A percentile compares a stretch with the other conserved stretches of the same genome.
Conservation (phyloP, 1,140 invertebrate genomes). For the Ceratina japonica region DNA sequence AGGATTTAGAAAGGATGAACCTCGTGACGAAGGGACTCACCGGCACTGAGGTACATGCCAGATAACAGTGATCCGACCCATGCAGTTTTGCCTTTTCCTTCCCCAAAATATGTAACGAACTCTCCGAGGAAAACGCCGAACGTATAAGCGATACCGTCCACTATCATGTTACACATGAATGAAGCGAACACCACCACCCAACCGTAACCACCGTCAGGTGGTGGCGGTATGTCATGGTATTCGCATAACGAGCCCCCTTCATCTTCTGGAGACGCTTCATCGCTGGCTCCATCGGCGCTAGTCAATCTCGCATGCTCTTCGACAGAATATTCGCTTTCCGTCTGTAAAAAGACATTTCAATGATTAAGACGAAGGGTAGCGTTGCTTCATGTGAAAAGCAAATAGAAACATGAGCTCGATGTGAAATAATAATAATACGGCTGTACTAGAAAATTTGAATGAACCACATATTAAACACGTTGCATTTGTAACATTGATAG, state of each 20-base stretch:
- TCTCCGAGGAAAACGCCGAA: conserved; percentile 93
- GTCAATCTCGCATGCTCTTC: conserved; percentile 88
- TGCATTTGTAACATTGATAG: conserved; percentile 25
- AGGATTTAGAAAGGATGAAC: not conserved
- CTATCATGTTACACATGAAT: conserved; percentile 98
- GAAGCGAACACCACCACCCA: conserved; percentile 97
- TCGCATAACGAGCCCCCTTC: conserved; percentile 86
- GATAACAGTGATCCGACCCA: conserved; percentile 97
- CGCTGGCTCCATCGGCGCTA: conserved; percentile 72
- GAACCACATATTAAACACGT: conserved; percentile 2
- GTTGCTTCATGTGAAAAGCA: conserved; percentile 79
- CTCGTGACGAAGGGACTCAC: conserved; percentile 77
- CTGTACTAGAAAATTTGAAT: not conserved
- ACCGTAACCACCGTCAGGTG: conserved; percentile 92
- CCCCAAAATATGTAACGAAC: conserved; percentile 90
- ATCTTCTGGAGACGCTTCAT: conserved; percentile 84
- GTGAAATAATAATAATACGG: not conserved
- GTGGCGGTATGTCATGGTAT: conserved; percentile 88
- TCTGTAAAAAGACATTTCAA: conserved; percentile 81
- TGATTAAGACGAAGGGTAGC: no score
- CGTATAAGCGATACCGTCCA: conserved; percentile 98
- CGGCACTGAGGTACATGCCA: conserved; percentile 95
- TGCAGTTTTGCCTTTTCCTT: conserved; percentile 92
- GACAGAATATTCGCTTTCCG: conserved; percentile 90
- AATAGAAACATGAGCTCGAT: conserved; percentile 64